Base-by-base conservation (phyloP, 2,113 vertebrate species). In the Rhodinocichla rosea region DNA sequence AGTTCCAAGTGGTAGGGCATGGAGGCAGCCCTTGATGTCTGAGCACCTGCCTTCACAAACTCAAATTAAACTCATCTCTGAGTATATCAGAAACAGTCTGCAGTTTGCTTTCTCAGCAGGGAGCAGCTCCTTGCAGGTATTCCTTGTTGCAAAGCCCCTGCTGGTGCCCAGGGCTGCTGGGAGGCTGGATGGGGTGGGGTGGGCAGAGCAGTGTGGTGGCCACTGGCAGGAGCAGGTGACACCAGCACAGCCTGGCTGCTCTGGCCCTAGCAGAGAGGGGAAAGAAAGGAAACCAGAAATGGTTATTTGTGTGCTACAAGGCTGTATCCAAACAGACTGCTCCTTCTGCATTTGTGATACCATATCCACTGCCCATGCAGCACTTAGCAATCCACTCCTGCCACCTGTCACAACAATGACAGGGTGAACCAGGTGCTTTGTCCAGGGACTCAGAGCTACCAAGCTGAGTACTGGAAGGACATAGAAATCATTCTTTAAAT, bases 401-500 rank as follows among this genome's bases (percentile, higher is more conserved):
- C 73, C 68, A 59, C 30, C 47, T 93, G 83, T 57, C 52, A 50
- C 9, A 16, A 8, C 55, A 23, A 4, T 37, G 39, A 33, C 14
- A 47, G 32, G 53, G 64, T 35, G 9, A 77, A 7, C 20, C 71
- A 32, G 30, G 22, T 77, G 45, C 26, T 87, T 84, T 87, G 71
- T 50, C 92, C 7, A 8, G 62, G 62, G 52, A 57, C n/a, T 85
- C 69, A 20, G 28, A 81, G 52, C 64, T 63, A 56, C 50, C 80
- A 71, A 79, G 85, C 0, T 79, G 50, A 95, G 50, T 75, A 73
- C 35, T 57, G 60, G 53, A 45, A 76, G 45, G 71, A 50, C 64
- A 56, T 6, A 79, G 26, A 91, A 83, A 90, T 92, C 12, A 5
- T 39, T 92, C 89, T 93, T 86, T 86, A 69, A 87, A 56, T 92